Conservation (phyloP, 2,113 vertebrate genomes). For the Hepsetus odoe region DNA sequence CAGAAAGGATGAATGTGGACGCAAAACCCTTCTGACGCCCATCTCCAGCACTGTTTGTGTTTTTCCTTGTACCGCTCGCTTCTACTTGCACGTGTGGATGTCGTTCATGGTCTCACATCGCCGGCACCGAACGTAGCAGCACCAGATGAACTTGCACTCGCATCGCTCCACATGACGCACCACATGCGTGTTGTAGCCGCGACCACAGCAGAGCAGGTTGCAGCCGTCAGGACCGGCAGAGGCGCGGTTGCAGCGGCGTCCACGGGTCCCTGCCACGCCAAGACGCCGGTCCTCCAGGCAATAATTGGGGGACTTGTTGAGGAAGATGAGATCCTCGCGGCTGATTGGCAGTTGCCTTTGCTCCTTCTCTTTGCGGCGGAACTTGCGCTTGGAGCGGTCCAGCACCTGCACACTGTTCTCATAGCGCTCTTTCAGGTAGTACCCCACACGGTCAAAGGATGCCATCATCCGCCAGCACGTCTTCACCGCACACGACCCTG, state of each 20-base stretch:
- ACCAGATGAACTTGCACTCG: conserved; percentile 97
- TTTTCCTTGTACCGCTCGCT: neutral
- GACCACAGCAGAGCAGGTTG: conserved; percentile 92
- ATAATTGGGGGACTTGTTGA: conserved; percentile 95
- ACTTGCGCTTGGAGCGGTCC: conserved; percentile 80
- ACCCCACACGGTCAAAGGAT: conserved; percentile 86
- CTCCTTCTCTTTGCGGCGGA: conserved; percentile 84
- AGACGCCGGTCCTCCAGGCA: conserved; percentile 85
- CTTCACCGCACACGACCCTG: conserved; percentile 96
- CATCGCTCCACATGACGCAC: conserved; percentile 89
- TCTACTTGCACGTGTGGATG: conserved; percentile 93
- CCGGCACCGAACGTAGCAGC: conserved; percentile 93
- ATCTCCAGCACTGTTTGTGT: neutral
- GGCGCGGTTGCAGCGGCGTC: conserved; percentile 88
- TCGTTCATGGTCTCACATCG: conserved; percentile 95
- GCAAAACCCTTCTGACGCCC: neutral
- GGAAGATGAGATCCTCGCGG: conserved; percentile 86
- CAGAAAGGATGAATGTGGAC: neutral
- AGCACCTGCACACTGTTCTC: conserved; percentile 89
- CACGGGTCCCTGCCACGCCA: conserved; percentile 87
- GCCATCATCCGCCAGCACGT: conserved; percentile 96
- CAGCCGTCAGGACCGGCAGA: conserved; percentile 85
- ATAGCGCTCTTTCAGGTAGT: conserved; percentile 90
- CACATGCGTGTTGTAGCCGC: conserved; percentile 94
- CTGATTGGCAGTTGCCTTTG: conserved; percentile 72